Conservation (phyloP, 2,888 invertebrate species). For the Ectemnius cavifrons region DNA sequence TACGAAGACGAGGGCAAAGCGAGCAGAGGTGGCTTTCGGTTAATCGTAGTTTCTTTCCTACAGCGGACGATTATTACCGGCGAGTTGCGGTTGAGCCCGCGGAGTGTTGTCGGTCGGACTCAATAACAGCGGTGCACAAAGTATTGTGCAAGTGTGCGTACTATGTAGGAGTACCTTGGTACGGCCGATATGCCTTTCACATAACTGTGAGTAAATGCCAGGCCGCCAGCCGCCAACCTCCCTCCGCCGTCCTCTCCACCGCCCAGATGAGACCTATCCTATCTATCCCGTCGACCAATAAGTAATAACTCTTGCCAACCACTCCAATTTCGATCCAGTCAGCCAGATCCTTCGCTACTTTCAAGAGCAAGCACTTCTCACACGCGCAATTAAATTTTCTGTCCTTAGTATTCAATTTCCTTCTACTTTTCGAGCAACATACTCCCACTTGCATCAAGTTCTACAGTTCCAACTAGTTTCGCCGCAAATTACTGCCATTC, state of each 20-base stretch:
- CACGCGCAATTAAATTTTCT: too few species aligned
- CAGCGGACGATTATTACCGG: constrained; percentile 47
- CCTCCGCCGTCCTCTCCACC: constrained; percentile 63
- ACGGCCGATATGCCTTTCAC: constrained; percentile 76
- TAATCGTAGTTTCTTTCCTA: constrained; percentile 41
- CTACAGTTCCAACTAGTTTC: too few species aligned
- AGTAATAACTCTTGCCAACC: constrained; percentile 50
- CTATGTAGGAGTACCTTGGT: constrained; percentile 72
- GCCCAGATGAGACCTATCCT: constrained; percentile 69
- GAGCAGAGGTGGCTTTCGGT: constrained; percentile 30
- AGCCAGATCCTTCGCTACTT: too few species aligned
- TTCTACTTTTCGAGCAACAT: too few species aligned
- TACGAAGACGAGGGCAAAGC: not conserved
- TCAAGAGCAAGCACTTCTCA: too few species aligned
- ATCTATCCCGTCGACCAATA: constrained; percentile 58
- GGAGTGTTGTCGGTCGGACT: constrained; percentile 41
- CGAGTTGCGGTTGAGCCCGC: constrained; percentile 20
- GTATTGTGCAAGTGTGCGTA: constrained; percentile 67
- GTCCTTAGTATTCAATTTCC: too few species aligned
- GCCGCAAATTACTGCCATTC: too few species aligned
- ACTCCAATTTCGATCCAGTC: too few species aligned
- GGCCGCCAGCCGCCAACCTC: constrained; percentile 52
- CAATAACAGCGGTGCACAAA: constrained; percentile 55
- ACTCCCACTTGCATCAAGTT: too few species aligned
- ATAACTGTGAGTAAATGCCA: constrained; percentile 77